Percentiles rank a stretch among this genome's conserved stretches.
Conservation (phyloP, 2,113 vertebrate genomes). For the Chroicocephalus ridibundus region DNA sequence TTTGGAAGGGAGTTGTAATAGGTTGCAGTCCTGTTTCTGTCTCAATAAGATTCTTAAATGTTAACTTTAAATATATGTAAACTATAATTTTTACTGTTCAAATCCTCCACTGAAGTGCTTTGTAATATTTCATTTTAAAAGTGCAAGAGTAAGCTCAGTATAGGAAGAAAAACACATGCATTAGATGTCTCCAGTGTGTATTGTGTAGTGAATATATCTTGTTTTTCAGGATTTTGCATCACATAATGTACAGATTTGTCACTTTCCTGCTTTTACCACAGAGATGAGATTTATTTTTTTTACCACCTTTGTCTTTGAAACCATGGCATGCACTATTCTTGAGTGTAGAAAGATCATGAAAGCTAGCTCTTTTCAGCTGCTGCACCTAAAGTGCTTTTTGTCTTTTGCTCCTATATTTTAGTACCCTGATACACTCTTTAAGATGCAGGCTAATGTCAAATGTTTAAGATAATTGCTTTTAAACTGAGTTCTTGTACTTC, state of each 20-base stretch:
- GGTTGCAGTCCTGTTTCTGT: not conserved
- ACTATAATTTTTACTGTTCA: not conserved
- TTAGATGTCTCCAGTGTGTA: not conserved
- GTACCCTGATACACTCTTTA: not conserved
- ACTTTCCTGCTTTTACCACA: not conserved
- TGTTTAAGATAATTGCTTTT: not conserved
- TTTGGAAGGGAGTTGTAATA: not conserved
- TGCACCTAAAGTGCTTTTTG: not conserved
- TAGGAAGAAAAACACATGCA: not conserved
- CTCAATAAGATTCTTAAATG: not conserved
- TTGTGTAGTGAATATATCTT: not conserved
- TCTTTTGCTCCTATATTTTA: not conserved
- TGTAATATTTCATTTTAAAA: not conserved
- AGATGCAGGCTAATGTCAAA: not conserved
- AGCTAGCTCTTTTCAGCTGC: not conserved
- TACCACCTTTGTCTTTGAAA: not conserved
- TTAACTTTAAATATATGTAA: not conserved
- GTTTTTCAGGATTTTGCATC: not conserved
- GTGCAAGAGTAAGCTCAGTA: not conserved
- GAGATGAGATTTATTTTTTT: not conserved
- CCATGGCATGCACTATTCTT: not conserved
- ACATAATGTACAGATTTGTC: not conserved
- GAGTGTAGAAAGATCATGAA: not conserved
- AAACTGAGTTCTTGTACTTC: not conserved
- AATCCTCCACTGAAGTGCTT: not conserved